Evolutionary conservation across 2,888 invertebrate species (phyloP).

Genomic region (Machimus rusticus): DNA sequence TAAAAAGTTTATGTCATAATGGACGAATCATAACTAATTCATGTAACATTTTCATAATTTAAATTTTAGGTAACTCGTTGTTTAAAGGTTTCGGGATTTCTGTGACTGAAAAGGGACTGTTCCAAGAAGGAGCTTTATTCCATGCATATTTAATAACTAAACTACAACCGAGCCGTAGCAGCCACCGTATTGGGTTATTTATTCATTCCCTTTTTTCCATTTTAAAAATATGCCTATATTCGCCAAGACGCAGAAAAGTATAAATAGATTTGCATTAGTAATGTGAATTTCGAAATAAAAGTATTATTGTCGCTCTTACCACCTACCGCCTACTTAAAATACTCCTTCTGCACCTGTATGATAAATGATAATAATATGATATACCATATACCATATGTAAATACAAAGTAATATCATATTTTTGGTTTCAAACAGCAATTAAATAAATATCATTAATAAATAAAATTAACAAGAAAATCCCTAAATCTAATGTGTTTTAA

Average conservation of each 20-base stretch:
- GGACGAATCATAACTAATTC: neutral
- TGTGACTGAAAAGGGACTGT: neutral
- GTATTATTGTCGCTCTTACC: neutral
- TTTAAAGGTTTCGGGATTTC: neutral
- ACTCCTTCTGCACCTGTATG: neutral
- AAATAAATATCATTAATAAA: too few species aligned
- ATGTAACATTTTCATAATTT: neutral
- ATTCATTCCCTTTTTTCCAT: neutral
- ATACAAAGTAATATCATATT: too few species aligned
- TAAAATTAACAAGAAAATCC: too few species aligned
- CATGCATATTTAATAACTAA: neutral
- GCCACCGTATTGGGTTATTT: neutral
- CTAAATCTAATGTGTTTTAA: too few species aligned
- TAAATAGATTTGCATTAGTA: neutral
- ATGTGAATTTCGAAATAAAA: neutral
- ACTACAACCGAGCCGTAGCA: neutral
- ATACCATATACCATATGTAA: too few species aligned
- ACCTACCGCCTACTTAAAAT: neutral
- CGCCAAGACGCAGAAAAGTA: neutral
- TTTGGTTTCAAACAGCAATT: too few species aligned
- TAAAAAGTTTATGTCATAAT: neutral
- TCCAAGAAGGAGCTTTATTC: neutral
- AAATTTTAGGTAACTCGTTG: neutral
- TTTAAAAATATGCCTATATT: neutral
- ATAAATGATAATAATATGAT: too few species aligned